phyloP scores from a whole-genome alignment of 2,797 vertebrate species.

The Xiphophorus birchmanni region DNA sequence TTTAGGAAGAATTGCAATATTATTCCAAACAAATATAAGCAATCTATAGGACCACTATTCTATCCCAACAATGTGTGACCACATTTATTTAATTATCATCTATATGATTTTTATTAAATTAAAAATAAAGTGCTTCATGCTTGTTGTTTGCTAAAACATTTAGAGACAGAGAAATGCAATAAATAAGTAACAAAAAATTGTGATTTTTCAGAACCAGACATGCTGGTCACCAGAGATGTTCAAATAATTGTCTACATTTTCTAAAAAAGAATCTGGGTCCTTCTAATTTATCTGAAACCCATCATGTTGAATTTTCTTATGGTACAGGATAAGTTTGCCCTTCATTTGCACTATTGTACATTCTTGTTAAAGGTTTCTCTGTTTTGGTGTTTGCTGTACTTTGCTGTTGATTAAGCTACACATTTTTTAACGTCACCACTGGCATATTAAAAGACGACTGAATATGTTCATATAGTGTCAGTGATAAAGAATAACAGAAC shows the following conservation, averaged over 20 bases:
- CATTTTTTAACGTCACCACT: conserved; percentile 16
- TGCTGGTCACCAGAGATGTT: background rate
- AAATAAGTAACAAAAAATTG: background rate
- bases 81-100: too few species aligned
- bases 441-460: conserved; percentile 8
- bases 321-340: background rate
- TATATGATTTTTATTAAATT: too few species aligned
- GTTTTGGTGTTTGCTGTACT: conserved; percentile 1
- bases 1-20: background rate
- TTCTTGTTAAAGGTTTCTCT: background rate
- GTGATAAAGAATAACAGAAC: conserved; percentile 8
- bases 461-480: conserved; percentile 4
- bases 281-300: background rate
- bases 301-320: background rate
- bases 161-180: background rate
- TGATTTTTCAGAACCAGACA: background rate
- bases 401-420: background rate
- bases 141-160: too few species aligned
- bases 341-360: background rate
- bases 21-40: background rate
- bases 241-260: background rate
- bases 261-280: background rate
- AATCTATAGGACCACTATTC: background rate
- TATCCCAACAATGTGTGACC: background rate
- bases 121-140: too few species aligned